Evolutionary conservation across 2,888 invertebrate species (phyloP).

Genomic region (Cryptus viduatorius): DNA sequence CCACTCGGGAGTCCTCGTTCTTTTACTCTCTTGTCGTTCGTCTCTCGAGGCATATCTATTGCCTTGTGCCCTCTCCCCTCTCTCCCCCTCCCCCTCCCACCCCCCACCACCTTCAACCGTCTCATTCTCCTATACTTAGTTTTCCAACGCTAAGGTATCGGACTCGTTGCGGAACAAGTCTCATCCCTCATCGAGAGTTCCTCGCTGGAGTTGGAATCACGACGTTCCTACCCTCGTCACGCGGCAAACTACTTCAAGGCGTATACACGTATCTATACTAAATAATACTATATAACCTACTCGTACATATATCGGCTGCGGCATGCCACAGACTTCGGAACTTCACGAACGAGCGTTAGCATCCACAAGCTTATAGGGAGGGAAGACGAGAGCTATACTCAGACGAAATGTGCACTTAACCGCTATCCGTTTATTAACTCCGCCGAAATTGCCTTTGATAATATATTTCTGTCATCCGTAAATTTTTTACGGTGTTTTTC

Average conservation of each 20-base stretch:
- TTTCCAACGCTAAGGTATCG: not conserved
- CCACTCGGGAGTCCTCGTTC: not conserved
- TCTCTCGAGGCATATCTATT: not conserved
- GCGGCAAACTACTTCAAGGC: conserved; percentile 18
- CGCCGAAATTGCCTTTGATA: conserved; percentile 14
- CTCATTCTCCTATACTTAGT: not conserved
- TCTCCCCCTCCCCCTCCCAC: not conserved
- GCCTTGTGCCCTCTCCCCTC: not conserved
- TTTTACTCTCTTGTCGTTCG: not conserved
- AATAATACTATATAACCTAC: conserved; percentile 14
- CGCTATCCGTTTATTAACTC: conserved; percentile 26
- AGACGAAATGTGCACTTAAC: conserved; percentile 28
- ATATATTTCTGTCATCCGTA: not conserved
- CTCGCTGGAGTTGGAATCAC: conserved; percentile 11
- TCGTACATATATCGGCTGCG: conserved; percentile 16
- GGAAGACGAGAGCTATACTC: not conserved
- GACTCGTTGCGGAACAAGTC: conserved; percentile 18
- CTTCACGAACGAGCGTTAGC: conserved; percentile 29
- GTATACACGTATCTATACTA: conserved; percentile 33
- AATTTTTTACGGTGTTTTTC: no score
- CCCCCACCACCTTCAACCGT: not conserved
- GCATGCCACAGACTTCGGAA: conserved; percentile 3
- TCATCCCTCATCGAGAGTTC: conserved; percentile 19
- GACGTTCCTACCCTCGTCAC: conserved; percentile 42
- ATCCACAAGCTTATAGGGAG: not conserved